Evolutionary conservation across 2,113 vertebrate genomes (phyloP).

Genomic region (Murina feae): DNA sequence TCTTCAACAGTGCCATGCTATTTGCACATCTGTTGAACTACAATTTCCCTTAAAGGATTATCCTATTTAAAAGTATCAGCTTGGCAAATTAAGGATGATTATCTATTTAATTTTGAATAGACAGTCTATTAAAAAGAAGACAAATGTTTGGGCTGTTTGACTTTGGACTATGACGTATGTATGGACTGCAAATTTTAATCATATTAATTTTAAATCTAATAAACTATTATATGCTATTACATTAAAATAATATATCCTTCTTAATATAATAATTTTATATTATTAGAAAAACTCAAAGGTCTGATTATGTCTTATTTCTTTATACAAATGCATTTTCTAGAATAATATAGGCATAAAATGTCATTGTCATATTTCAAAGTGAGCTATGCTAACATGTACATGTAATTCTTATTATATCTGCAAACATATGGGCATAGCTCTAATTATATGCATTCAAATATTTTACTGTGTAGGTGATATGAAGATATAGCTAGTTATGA

Average conservation of each 20-base stretch:
- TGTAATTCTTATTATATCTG: constrained; percentile 4
- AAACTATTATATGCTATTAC: background rate
- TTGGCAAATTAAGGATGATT: constrained; percentile 54
- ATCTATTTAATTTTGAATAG: constrained; percentile 54
- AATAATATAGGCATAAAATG: background rate
- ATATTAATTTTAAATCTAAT: constrained; percentile 4
- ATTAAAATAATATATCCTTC: constrained; percentile 20
- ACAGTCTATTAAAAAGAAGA: constrained; percentile 26
- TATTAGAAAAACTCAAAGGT: background rate
- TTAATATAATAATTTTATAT: background rate
- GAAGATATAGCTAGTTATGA: background rate
- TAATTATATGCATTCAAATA: background rate
- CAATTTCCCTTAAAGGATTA: constrained; percentile 51
- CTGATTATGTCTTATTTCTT: background rate
- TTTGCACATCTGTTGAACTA: constrained; percentile 39
- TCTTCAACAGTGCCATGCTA: background rate
- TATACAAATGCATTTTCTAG: background rate
- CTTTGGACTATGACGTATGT: background rate
- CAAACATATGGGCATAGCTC: background rate
- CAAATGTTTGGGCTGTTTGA: constrained; percentile 6
- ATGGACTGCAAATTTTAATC: constrained; percentile 14
- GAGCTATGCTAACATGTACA: background rate
- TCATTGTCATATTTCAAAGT: constrained; percentile 6
- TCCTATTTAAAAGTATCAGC: constrained; percentile 46
- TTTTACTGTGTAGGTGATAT: background rate